These are phyloP conservation scores for Cottoperca gobio DNA, from an alignment of 2,797 vertebrate genomes.

Conservation along the genomic window DNA sequence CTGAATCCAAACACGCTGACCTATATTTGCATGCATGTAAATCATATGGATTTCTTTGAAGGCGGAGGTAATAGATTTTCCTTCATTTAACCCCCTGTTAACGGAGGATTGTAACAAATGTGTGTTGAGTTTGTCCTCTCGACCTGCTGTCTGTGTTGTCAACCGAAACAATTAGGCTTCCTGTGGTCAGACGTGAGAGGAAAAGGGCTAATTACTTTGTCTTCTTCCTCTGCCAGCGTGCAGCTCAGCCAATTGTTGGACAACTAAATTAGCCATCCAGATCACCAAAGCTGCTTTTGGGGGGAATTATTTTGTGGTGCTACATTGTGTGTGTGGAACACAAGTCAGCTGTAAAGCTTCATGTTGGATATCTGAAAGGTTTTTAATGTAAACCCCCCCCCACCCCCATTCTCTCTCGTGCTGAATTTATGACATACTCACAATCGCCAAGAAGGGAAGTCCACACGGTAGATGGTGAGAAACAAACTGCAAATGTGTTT, in stretches of 20 bases:
- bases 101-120: slow-evolving; percentile 37
- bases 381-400: slow-evolving; percentile 4
- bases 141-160: slow-evolving; percentile 41
- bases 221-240: slow-evolving; percentile 49
- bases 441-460: slow-evolving; percentile 59
- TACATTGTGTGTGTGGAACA: slow-evolving; percentile 9
- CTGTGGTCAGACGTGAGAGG: slow-evolving; percentile 56
- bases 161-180: slow-evolving; percentile 60
- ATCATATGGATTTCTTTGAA: slow-evolving; percentile 9
- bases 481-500: slow-evolving; percentile 58
- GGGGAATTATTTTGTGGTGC: slow-evolving; percentile 23
- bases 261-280: slow-evolving; percentile 52
- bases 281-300: slow-evolving; percentile 43
- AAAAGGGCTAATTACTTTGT: slow-evolving; percentile 67
- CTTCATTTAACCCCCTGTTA: slow-evolving; percentile 44
- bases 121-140: slow-evolving; percentile 16
- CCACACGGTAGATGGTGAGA: slow-evolving; percentile 58
- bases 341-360: slow-evolving; percentile 28
- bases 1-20: slow-evolving; percentile 8
- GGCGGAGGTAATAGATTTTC: slow-evolving; percentile 16
- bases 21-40: slow-evolving; percentile 29
- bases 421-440: slow-evolving; percentile 53
- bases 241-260: slow-evolving; percentile 37
- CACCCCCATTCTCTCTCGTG: background rate
- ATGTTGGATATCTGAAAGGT: slow-evolving; percentile 16